A percentile compares a stretch with the other conserved stretches of the same genome.
These are phyloP conservation scores for Drosophila atroscutellata DNA, from an alignment of 2,888 invertebrate species.

Conservation along the genomic window DNA sequence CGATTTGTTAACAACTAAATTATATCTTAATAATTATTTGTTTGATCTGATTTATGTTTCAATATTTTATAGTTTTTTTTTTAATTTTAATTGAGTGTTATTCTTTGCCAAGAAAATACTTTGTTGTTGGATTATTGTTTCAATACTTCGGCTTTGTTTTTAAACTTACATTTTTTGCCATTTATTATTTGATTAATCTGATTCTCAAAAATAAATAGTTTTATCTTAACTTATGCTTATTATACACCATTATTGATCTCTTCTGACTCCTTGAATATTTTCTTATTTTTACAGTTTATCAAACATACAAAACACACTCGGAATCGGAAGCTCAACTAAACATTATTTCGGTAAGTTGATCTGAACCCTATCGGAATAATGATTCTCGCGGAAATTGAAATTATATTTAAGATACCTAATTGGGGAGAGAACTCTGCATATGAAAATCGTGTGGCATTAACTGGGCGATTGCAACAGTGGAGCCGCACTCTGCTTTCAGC, in stretches of 20 bases:
- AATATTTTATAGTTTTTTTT: background rate
- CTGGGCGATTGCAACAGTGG: conserved; percentile 1
- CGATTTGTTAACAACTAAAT: rapidly evolving
- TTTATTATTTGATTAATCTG: background rate
- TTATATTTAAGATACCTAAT: background rate
- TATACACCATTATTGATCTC: background rate
- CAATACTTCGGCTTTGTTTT: background rate
- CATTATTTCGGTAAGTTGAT: conserved; percentile 30
- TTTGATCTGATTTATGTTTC: background rate
- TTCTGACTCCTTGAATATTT: background rate
- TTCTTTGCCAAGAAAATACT: background rate
- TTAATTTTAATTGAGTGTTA: background rate
- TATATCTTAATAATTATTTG: background rate
- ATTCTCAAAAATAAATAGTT: background rate
- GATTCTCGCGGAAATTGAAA: too few relatives aligned
- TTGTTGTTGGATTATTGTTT: too few relatives aligned
- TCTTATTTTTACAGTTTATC: conserved; percentile 14
- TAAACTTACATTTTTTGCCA: rapidly evolving
- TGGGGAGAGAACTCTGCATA: background rate
- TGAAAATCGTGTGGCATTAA: conserved; percentile 5
- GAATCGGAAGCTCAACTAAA: background rate
- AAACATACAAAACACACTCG: background rate
- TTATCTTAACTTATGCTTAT: background rate
- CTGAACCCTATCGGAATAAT: background rate
- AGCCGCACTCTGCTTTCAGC: background rate